phyloP scores from a whole-genome alignment of 2,113 vertebrate species.

The Eubucco bourcierii region DNA sequence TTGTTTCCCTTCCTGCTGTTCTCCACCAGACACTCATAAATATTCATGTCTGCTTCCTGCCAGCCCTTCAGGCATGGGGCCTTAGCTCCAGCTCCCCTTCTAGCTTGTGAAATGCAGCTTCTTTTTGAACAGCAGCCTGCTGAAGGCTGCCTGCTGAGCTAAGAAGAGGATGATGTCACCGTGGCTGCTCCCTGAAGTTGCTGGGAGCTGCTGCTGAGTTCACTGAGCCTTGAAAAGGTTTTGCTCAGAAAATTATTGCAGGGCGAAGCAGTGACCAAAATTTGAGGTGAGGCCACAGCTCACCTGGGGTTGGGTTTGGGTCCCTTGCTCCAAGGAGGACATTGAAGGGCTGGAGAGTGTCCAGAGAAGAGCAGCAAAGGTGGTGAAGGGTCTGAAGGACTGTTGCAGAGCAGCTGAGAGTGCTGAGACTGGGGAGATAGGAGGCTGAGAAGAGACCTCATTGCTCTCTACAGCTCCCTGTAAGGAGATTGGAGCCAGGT shows the following conservation, averaged over 20 bases:
- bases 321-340: too few species aligned
- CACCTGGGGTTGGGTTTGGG: too few species aligned
- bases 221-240: neutral
- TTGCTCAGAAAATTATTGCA: neutral
- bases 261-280: neutral
- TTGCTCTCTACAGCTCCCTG: too few species aligned
- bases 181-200: neutral
- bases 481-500: too few species aligned
- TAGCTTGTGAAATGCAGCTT: neutral
- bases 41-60: constrained; percentile 47
- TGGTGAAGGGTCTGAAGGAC: too few species aligned
- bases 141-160: constrained; percentile 25
- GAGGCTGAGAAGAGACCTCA: too few species aligned
- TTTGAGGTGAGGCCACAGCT: neutral
- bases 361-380: too few species aligned
- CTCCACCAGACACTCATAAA: constrained; percentile 68
- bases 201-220: neutral
- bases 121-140: neutral
- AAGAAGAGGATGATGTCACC: constrained; percentile 21
- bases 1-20: constrained; percentile 52
- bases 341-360: too few species aligned
- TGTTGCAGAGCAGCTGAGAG: too few species aligned
- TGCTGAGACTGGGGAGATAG: too few species aligned
- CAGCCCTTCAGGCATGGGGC: constrained; percentile 17
- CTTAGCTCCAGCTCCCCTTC: constrained; percentile 29